Base-by-base conservation (phyloP, 2,797 vertebrate genomes). In the Nasua narica region DNA sequence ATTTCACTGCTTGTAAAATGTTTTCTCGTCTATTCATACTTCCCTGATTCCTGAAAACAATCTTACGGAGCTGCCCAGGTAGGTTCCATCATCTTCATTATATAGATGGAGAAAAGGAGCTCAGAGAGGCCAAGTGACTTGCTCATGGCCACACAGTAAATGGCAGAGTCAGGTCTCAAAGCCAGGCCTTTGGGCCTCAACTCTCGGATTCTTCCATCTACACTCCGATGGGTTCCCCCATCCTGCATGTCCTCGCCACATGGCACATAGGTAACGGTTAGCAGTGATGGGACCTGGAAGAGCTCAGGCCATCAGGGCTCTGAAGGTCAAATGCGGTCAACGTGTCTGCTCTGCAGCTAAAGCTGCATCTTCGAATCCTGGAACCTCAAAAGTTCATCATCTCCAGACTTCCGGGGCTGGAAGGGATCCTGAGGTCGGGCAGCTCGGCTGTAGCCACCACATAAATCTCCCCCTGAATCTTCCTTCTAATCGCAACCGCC, bases 1-100 rank as follows among this genome's bases (percentile, higher is more conserved):
- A 82, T 70, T 95, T 90, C 87, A 43, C 27, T 92, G 52, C 70
- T 82, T 85, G 35, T 54, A 95, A 89, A 90, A 94, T 69, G 48
- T 82, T 65, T 93, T 94, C 86, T 54, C 95, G 50, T 48, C 60
- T 85, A 46, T 78, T 79, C 82, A 23, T 37, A 77, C 15, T 85
- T 95, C n/a, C 70, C 23, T 43, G 60, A 90, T 48, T 52, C 67
- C 82, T 74, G 52, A 77, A 54, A 96, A 95, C 48, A 77, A 48
- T 56, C 52, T 50, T 84, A 35, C 27, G 79, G 79, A 65, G n/a
- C 23, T 56, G n/a, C 82, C 58, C n/a, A n/a, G 87, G 18, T 43
- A 90, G 48, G 72, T 62, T 82, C 76, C 48, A 58, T 56, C 46
- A 79, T 40, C 62, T 87, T 85, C 43, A 50, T 78, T 35, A 76